Evolutionary conservation across 2,888 invertebrate genomes (phyloP).

Genomic region (Tipula vernalis): DNA sequence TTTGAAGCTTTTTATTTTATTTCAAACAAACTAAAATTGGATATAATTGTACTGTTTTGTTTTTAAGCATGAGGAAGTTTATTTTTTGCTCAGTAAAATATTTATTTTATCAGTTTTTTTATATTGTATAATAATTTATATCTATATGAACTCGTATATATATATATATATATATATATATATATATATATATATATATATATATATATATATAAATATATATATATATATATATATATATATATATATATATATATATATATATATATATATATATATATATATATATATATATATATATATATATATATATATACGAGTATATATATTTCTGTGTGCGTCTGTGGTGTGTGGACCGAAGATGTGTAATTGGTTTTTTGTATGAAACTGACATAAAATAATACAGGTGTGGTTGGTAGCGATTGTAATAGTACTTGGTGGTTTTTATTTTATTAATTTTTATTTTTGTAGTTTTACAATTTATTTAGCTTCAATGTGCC

Average conservation of each 20-base stretch:
- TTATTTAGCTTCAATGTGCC: no score
- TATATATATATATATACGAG: no score
- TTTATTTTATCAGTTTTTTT: background rate
- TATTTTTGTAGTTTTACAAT: background rate
- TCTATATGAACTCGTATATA: background rate
- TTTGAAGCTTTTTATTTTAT: background rate
- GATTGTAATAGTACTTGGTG: background rate
- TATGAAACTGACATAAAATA: background rate
- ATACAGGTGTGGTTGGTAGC: background rate
- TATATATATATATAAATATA: no score
- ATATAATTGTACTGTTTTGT: background rate
- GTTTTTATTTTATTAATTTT: background rate
- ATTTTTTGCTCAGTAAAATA: background rate
- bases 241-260: no score
- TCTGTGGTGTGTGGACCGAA: background rate
- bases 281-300: no score
- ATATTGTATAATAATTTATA: background rate
- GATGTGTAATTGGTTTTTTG: background rate
- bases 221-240: no score
- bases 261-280: no score
- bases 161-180: no score
- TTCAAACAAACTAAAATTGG: background rate
- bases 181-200: no score
- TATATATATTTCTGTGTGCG: background rate
- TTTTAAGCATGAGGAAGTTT: background rate